Evolutionary conservation across 2,113 vertebrate genomes (phyloP), one percentile per base, ranked within the genome.

Genomic region (Meriones unguiculatus): DNA sequence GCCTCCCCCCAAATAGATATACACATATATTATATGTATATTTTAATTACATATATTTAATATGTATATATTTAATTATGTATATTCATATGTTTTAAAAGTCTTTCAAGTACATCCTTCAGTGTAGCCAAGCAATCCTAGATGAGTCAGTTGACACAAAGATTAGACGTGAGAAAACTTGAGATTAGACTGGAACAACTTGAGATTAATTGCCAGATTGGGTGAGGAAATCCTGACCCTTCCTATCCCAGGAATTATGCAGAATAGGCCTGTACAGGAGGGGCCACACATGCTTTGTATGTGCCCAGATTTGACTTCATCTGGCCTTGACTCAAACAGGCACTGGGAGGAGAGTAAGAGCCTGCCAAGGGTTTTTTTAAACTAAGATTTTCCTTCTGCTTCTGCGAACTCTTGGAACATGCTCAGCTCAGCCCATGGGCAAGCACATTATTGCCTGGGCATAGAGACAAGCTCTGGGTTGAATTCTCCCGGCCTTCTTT

Each of bases 381-480:
- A 80, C 72, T 38, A 93, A 76, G 57, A 35, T 7, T 13, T 32
- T 90, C 35, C 3, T 41, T 28, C 62, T 54, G 64, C 24, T 20
- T 7, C 73, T 52, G 54, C 28, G 59, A 65, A 52, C 75, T 87
- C 70, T 91, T 76, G 91, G 62, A 73, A 24, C 25, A 62, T 75
- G 50, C 18, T 4, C 77, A 14, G 7, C 17, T 82, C 73, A 35
- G 30, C 7, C n/a, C 10, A 28, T 28, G 69, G 20, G 30, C 25
- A 8, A 14, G 13, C 12, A 2, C 4, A 35, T 15, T 4, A 13
- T 5, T 32, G 5, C 4, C 2, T 8, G 6, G 4, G 11, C 10
- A 54, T 12, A 64, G 20, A 54, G 65, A 22, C 54, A 17, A 52
- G 18, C 9, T 30, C n/a, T 0, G 6, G 17, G 28, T 32, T 38